Evolutionary conservation across 2,888 invertebrate genomes (phyloP).

Genomic region (Alentia gelatinosa): DNA sequence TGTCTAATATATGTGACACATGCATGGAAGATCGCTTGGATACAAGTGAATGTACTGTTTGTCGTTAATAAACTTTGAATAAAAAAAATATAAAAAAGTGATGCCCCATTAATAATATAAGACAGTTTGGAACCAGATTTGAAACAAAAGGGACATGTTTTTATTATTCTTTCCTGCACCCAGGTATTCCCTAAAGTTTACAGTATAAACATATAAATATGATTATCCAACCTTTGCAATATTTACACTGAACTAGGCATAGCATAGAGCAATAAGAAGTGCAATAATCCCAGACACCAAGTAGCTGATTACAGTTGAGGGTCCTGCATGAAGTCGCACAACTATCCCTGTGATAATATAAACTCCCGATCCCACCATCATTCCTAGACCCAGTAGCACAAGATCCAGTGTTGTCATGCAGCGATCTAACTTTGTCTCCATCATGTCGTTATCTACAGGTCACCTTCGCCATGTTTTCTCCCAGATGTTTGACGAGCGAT

Average conservation of each 20-base stretch:
- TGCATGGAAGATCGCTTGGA: too few relatives aligned
- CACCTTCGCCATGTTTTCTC: background rate
- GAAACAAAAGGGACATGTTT: too few relatives aligned
- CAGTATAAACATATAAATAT: background rate
- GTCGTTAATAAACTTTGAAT: too few relatives aligned
- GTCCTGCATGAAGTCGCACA: background rate
- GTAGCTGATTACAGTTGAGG: background rate
- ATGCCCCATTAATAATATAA: too few relatives aligned
- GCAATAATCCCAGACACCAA: background rate
- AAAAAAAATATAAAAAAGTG: too few relatives aligned
- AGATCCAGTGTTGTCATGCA: background rate
- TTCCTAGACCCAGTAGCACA: background rate
- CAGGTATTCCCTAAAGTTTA: too few relatives aligned
- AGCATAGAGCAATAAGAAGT: background rate
- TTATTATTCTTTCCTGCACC: too few relatives aligned
- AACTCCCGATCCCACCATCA: constrained; percentile 7
- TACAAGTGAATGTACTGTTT: too few relatives aligned
- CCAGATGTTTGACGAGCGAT: background rate
- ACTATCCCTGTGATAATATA: constrained; percentile 21
- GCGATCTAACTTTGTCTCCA: background rate
- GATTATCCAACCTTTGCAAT: background rate
- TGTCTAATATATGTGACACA: too few relatives aligned
- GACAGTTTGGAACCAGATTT: too few relatives aligned
- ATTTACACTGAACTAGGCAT: constrained; percentile 32
- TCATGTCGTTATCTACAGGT: background rate